A percentile compares a stretch with the other conserved stretches of the same genome.
phyloP scores from a whole-genome alignment of 2,113 vertebrate genomes.

The Leptodactylus fuscus region DNA sequence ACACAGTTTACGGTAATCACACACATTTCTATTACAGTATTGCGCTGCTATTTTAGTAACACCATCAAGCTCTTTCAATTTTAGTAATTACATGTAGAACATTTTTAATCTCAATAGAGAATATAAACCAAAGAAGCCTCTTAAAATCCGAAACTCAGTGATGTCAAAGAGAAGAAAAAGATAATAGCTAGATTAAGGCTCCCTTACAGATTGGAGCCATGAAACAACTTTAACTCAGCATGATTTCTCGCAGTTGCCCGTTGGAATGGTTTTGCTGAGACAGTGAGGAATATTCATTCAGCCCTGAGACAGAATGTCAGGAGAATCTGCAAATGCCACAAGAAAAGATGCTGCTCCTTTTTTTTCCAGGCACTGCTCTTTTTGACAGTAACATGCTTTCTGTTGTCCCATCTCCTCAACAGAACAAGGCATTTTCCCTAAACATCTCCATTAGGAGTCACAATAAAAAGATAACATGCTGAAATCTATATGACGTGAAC shows the following conservation, averaged over 20 bases:
- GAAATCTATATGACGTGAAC: not conserved
- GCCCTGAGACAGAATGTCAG: constrained; percentile 26
- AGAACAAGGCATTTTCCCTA: constrained; percentile 23
- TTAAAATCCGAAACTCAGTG: not conserved
- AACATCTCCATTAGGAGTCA: constrained; percentile 5
- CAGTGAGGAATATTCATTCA: constrained; percentile 32
- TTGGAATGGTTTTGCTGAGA: constrained; percentile 35
- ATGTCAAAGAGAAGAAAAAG: constrained; percentile 12
- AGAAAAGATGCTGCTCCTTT: not conserved
- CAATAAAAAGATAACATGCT: constrained; percentile 24
- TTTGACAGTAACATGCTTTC: constrained; percentile 24
- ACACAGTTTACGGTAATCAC: constrained; percentile 13
- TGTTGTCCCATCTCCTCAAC: not conserved
- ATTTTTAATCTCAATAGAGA: constrained; percentile 43
- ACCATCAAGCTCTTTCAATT: constrained; percentile 9
- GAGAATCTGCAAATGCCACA: constrained; percentile 37
- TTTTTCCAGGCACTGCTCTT: not conserved
- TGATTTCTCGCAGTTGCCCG: not conserved
- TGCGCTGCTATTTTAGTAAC: constrained; percentile 37
- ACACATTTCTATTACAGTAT: not conserved
- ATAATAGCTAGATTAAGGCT: constrained; percentile 32
- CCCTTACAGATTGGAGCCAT: constrained; percentile 30
- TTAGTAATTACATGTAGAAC: constrained; percentile 42
- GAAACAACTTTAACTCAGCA: constrained; percentile 43
- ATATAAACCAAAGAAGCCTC: constrained; percentile 31